A percentile compares a stretch with the other conserved stretches of the same genome.
phyloP scores from a whole-genome alignment of 2,113 vertebrate species.

The Pachyramphus minor region DNA sequence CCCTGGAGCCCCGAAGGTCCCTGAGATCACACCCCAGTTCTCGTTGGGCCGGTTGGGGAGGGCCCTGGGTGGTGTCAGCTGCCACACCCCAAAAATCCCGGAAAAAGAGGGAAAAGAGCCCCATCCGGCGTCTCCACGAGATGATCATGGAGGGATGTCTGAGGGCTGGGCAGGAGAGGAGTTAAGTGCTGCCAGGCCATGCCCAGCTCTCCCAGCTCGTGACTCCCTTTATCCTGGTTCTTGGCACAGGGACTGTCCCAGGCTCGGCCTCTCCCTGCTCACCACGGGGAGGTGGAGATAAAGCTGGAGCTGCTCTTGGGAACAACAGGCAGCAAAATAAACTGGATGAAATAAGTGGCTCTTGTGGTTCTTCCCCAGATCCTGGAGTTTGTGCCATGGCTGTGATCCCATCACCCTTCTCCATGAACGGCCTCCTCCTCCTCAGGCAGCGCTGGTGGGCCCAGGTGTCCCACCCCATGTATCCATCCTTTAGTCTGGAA shows the following conservation, averaged over 20 bases:
- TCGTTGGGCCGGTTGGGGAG: not conserved
- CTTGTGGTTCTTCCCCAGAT: not conserved
- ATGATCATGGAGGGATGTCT: accelerated
- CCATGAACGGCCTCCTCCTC: not conserved
- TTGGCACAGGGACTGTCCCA: not conserved
- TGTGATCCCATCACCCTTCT: accelerated
- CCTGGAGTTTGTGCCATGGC: not conserved
- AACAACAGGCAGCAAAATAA: not conserved
- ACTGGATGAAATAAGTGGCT: not conserved
- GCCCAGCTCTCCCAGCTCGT: not conserved
- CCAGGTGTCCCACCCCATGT: accelerated
- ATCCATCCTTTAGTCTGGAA: not conserved
- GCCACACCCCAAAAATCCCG: not conserved
- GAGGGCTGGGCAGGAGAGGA: not conserved
- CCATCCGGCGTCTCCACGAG: not conserved
- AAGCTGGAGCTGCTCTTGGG: not conserved
- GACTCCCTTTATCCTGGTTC: not conserved
- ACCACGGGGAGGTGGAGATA: not conserved
- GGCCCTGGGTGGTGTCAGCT: not conserved
- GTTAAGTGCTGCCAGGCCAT: accelerated
- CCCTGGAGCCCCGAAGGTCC: not conserved
- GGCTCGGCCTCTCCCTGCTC: not conserved
- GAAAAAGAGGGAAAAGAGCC: not conserved
- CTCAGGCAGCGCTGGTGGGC: not conserved
- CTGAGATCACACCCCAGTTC: not conserved